Evolutionary conservation across 2,888 invertebrate species (phyloP), one percentile per base, ranked within the genome.

Genomic region (Candidula unifasciata): DNA sequence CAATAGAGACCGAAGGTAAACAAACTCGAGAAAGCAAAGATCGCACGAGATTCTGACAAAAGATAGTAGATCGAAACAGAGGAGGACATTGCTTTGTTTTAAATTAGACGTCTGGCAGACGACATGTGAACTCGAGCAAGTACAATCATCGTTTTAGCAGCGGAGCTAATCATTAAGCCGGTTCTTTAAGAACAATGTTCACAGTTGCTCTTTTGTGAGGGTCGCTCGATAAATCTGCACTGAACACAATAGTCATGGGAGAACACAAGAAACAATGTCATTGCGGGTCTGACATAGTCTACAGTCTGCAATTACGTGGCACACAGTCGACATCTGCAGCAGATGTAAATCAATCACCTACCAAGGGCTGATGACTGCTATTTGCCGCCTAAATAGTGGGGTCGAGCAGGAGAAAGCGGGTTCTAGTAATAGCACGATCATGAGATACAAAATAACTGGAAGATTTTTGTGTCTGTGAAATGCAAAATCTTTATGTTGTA

Each of bases 101-200:
- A 44, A 44, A 44, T 44, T 44, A 44, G 44, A 44, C 13, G 13
- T 44, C 44, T 44, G 6, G 44, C 44, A 44, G 44, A 44, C 44
- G 44, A 44, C 6, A 44, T 44, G 44, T 44, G 44, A 10, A 44
- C 44, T 44, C 13, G 44, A 44, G 44, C 44, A 44, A 44, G 44
- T 13, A 33, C 68, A 68, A 13, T 10, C 27, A 68, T 68, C 16
- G 33, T 68, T 68, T 13, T 33, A 68, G 27, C 68, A 33, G 33
- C 68, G 16, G 3, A 8, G 33, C 33, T 68, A 68, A 44, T 71
- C 33, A 71, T 44, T 37, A 37, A 44, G 35, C 24, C 1, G 37
- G 33, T 24, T 71, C 24, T 24, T 37, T 71, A 16, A 37, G 71
- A 71, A 71, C 71, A 71, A 71, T 71, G 71, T 71, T 71, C 35